phyloP scores from a whole-genome alignment of 2,113 vertebrate species.

The Vulpes vulpes region DNA sequence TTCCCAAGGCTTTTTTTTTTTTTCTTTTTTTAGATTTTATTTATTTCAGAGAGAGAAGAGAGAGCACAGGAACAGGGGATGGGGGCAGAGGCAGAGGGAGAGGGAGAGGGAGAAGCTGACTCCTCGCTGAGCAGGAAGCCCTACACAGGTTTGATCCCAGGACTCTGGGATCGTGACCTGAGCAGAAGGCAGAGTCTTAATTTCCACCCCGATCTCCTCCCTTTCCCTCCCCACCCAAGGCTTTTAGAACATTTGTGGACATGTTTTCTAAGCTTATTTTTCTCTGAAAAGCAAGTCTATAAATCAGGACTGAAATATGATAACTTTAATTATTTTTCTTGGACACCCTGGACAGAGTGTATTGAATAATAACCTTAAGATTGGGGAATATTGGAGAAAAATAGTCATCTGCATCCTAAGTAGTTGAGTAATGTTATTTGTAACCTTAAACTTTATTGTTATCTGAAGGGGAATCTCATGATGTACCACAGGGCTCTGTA shows the following conservation, averaged over 20 bases:
- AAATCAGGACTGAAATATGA: background rate
- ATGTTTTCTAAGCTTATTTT: conserved; percentile 14
- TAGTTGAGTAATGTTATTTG: conserved; percentile 29
- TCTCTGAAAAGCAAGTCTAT: background rate
- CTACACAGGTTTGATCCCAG: background rate
- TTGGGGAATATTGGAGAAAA: background rate
- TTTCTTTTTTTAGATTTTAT: background rate
- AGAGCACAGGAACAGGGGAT: too few relatives aligned
- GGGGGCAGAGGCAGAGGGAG: background rate
- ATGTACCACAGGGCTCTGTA: background rate
- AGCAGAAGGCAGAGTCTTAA: background rate
- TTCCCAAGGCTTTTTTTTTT: background rate
- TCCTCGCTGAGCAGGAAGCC: background rate
- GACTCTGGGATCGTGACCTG: background rate
- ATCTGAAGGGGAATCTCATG: background rate
- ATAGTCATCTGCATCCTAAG: background rate
- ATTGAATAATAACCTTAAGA: conserved; percentile 24
- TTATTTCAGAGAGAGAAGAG: background rate
- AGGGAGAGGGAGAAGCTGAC: background rate
- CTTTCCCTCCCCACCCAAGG: background rate
- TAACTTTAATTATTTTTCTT: conserved; percentile 49
- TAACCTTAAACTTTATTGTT: background rate
- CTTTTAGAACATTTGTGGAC: conserved; percentile 16
- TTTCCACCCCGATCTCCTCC: background rate
- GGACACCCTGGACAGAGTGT: background rate